Evolutionary conservation across 2,888 invertebrate species (phyloP).

Genomic region (Craniophora ligustri): DNA sequence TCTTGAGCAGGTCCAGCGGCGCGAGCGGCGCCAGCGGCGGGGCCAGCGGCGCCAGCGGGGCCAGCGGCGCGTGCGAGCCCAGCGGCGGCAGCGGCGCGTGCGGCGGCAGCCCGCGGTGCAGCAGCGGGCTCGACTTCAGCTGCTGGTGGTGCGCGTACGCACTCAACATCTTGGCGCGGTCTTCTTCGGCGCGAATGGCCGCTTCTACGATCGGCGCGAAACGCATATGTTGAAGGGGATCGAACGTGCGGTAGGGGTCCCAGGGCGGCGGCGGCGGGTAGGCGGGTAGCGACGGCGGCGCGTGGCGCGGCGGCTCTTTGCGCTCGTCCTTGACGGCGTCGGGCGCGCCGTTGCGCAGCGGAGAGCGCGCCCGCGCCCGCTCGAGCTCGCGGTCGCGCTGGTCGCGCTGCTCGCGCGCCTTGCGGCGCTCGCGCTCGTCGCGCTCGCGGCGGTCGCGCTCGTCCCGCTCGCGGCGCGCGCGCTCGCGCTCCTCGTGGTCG

Average conservation of each 20-base stretch:
- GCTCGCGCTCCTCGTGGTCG: constrained; percentile 84
- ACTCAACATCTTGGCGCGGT: constrained; percentile 93
- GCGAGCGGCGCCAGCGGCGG: constrained; percentile 84
- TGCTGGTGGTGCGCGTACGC: constrained; percentile 91
- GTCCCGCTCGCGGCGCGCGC: constrained; percentile 89
- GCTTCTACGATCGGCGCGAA: constrained; percentile 94
- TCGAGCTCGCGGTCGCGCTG: constrained; percentile 90
- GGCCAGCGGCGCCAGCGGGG: constrained; percentile 83
- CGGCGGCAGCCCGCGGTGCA: constrained; percentile 79
- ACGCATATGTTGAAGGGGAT: constrained; percentile 91
- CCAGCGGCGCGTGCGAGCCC: constrained; percentile 79
- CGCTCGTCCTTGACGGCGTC: constrained; percentile 84
- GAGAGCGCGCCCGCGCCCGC: constrained; percentile 91
- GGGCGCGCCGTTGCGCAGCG: constrained; percentile 91
- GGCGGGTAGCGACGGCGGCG: constrained; percentile 83
- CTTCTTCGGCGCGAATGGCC: constrained; percentile 93
- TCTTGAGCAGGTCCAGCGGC: constrained; percentile 89
- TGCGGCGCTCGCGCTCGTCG: constrained; percentile 86
- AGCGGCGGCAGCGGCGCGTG: constrained; percentile 77
- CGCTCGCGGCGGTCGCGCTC: constrained; percentile 86
- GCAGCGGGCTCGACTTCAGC: constrained; percentile 82
- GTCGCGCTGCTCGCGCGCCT: constrained; percentile 76
- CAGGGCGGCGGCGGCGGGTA: constrained; percentile 88
- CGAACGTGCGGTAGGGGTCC: constrained; percentile 92
- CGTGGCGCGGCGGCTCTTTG: constrained; percentile 84